Conservation (phyloP, 2,113 vertebrate genomes). For the Grus americana region DNA sequence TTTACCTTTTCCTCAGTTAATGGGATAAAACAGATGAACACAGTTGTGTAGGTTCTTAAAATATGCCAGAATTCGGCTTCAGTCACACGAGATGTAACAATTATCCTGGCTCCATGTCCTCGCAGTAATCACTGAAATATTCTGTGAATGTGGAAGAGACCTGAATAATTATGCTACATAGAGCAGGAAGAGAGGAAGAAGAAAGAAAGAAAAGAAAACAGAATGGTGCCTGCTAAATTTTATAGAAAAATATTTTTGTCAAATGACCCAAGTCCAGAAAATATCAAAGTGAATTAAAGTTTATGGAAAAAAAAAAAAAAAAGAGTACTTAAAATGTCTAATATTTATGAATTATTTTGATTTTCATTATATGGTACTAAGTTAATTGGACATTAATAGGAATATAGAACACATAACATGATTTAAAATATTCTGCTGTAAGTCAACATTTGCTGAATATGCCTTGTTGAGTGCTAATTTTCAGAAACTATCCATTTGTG, state of each 20-base stretch:
- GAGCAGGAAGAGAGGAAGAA: neutral
- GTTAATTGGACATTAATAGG: neutral
- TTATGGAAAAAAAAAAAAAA: neutral
- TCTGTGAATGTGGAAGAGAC: neutral
- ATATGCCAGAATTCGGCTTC: neutral
- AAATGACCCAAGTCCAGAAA: neutral
- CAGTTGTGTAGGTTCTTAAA: neutral
- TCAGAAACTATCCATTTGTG: neutral
- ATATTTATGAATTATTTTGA: neutral
- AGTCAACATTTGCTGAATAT: neutral
- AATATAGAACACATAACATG: neutral
- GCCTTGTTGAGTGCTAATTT: neutral
- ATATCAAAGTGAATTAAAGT: neutral
- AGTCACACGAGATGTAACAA: neutral
- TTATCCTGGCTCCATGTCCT: neutral
- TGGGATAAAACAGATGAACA: neutral
- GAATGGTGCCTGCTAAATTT: neutral
- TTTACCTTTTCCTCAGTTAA: neutral
- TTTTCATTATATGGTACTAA: neutral
- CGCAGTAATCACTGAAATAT: neutral
- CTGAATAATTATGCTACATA: neutral
- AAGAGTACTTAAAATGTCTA: neutral
- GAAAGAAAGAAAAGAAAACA: neutral
- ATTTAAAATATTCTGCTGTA: neutral
- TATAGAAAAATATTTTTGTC: neutral